These are phyloP conservation scores for Agelas oroides DNA, from an alignment of 37 sponge, comb jelly and placozoan genomes.

Conservation along the genomic window DNA sequence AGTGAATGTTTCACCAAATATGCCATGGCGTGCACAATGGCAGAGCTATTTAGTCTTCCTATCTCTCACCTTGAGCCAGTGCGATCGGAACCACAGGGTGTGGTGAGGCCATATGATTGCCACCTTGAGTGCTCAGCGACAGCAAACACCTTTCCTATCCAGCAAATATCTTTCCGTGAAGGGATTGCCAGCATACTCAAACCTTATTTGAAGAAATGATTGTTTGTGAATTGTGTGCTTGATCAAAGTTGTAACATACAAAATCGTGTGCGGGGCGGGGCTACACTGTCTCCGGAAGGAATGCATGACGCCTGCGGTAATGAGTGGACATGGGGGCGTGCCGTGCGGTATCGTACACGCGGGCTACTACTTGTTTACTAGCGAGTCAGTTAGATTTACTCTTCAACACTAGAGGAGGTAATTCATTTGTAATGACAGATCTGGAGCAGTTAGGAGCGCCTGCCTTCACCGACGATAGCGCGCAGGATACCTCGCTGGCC, in stretches of 20 bases:
- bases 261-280: too few relatives aligned
- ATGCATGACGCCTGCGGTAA: too few relatives aligned
- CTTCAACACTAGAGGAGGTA: too few relatives aligned
- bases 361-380: too few relatives aligned
- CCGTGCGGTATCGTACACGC: too few relatives aligned
- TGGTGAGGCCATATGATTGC: conserved; percentile 74
- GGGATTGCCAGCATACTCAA: conserved; percentile 58
- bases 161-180: conserved; percentile 57
- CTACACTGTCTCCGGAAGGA: too few relatives aligned
- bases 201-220: conserved; percentile 8
- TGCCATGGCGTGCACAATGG: conserved; percentile 78
- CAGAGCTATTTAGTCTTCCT: conserved; percentile 59
- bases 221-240: neutral
- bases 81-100: conserved; percentile 51
- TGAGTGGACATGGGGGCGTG: too few relatives aligned
- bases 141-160: conserved; percentile 20
- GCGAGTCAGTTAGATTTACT: too few relatives aligned
- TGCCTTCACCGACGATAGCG: conserved; percentile 24
- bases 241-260: neutral
- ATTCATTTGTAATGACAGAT: too few relatives aligned
- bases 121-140: conserved; percentile 70
- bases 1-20: conserved; percentile 82
- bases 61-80: conserved; percentile 66
- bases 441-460: neutral
- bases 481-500: conserved; percentile 36